phyloP scores from a whole-genome alignment of 2,888 invertebrate species.

The Eutolmus rufibarbis region DNA sequence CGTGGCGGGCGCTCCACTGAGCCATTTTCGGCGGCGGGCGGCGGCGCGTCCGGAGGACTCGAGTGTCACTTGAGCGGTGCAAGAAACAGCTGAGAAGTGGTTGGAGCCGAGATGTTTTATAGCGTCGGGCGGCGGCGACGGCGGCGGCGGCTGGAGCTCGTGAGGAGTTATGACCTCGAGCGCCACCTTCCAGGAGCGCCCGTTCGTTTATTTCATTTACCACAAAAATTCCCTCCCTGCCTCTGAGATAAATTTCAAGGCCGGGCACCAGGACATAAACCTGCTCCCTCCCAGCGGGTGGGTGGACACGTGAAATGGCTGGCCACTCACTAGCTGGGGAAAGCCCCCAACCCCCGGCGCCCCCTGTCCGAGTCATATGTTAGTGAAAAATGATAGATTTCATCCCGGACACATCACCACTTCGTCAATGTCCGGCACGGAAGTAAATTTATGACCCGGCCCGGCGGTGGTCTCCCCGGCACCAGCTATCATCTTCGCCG shows the following conservation, averaged over 20 bases:
- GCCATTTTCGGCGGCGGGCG: background rate
- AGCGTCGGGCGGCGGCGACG: background rate
- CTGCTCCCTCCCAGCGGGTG: background rate
- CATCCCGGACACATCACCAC: slow-evolving; percentile 47
- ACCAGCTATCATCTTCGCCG: slow-evolving; percentile 15
- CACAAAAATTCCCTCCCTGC: background rate
- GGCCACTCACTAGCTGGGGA: background rate
- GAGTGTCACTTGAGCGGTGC: slow-evolving; percentile 18
- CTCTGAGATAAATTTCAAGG: slow-evolving; percentile 29
- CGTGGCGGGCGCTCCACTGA: background rate
- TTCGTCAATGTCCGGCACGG: slow-evolving; percentile 46
- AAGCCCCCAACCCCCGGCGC: background rate
- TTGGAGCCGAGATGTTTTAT: background rate
- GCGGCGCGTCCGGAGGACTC: background rate
- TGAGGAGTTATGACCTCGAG: background rate
- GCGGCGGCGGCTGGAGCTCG: background rate
- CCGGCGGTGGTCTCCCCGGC: background rate
- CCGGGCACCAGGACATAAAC: background rate
- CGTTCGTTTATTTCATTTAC: background rate
- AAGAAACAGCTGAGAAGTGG: background rate
- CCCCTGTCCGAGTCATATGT: slow-evolving; percentile 41
- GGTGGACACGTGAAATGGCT: background rate
- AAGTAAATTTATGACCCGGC: slow-evolving; percentile 46
- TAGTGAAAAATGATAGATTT: slow-evolving; percentile 48
- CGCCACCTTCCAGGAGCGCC: background rate